Evolutionary conservation across 92 coral and sea anemone genomes (phyloP), one percentile per base, ranked within the genome.

Genomic region (Diadumene lineata): DNA sequence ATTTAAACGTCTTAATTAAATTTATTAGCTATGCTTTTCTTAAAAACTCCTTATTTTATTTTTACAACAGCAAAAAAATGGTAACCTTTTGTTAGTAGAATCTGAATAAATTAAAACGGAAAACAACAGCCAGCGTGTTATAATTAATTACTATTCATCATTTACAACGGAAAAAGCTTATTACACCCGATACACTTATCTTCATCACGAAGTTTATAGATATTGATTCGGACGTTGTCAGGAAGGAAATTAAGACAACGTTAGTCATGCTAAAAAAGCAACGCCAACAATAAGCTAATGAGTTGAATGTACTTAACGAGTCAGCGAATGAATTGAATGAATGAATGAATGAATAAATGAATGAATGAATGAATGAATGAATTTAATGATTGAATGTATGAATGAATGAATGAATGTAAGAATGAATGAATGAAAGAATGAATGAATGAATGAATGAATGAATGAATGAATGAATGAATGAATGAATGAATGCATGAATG

Each of bases 381-480:
- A 9, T 2, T 15, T 23, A 53, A 2, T 15, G 60, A 13, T 53
- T 58, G 27, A 19, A 58, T 58, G 1, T 7, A 23, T 17, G 64
- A 10, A 22, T 23, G 15, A 58, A 58, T 58, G 64, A 58, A 58
- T 58, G 64, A 58, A 58, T 58, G 28, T 7, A 53, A 7, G 60
- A 16, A 53, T 22, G 60, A 53, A 53, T 2, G 18, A 53, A 16
- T 22, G 60, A 53, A 53, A 7, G 60, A 53, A 53, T 22, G 60
- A 16, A 53, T 23, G 18, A 58, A 58, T 1, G 64, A 58, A 58
- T 58, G 29, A 10, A 58, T 58, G 15, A 58, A 58, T 24, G 64
- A 21, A 58, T 58, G 31, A 1, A 58, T 58, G 64, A 58, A 23
- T 21, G 26, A 58, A 58, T 58, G 31, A 26, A 58, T 58, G 64